Base-by-base conservation (phyloP, 2,888 invertebrate species). In the Tipula confusa region DNA sequence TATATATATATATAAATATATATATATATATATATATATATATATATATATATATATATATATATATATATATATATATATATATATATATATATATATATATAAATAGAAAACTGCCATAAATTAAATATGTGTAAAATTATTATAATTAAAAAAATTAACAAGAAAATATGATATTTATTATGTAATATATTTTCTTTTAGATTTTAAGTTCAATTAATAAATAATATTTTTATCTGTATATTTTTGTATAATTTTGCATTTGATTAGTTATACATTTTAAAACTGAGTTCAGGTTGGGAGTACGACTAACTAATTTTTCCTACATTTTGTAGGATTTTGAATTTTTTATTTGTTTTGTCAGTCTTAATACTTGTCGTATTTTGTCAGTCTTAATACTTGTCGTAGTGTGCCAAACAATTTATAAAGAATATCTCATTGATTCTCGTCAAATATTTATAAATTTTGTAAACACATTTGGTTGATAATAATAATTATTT, bases 81-180 rank as follows among this genome's bases (percentile, higher is more conserved):
- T 31, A 31, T 31, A 31, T 31, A 31, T 31, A 31, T 31, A 38
- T 38, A 38, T n/a, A 43, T 7, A 43, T n/a, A 43, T 43, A 64
- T 9, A 24, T 64, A 64, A 24, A 64, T 64, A 64, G 7, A 64
- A 43, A 64, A 64, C 64, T 64, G 64, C 64, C 64, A 64, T 64
- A 64, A 64, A 64, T 64, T 24, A 64, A 64, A 64, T 64, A 64
- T 24, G 9, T 24, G 18, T 64, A 64, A 64, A 64, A 64, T 15
- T 64, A 64, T 64, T 64, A 64, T n/a, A 64, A 64, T 64, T 64
- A 64, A n/a, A n/a, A n/a, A n/a, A 64, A 64, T 64, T 64, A 64
- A 64, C 9, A 64, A 64, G 64, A 64, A 64, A 64, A 64, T 24
- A 64, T 64, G 64, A 64, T 64, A 64, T 64, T 64, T 64, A 64